Evolutionary conservation across 2,888 invertebrate species (phyloP), one percentile per base, ranked within the genome.

Genomic region (Sinhomidia bicolor): DNA sequence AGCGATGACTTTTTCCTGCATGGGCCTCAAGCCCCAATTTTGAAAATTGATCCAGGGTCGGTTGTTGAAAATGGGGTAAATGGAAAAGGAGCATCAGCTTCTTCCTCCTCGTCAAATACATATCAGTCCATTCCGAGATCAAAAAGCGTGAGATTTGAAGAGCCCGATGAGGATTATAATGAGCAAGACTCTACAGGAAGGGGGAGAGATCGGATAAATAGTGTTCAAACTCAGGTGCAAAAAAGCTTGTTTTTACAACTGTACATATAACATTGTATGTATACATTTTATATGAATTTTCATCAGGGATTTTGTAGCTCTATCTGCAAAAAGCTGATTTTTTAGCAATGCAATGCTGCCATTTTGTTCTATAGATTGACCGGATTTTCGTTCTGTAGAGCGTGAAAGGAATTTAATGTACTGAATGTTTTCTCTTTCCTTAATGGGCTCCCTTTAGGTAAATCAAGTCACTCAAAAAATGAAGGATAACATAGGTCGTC

Each of bases 131-230:
- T 91, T 71, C 90, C 91, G 7, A 84, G 88, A 80, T 90, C 91
- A n/a, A 92, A 91, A 89, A 91, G 90, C 71, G 91, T 92, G 57
- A 89, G 91, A 62, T 90, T 90, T 85, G 88, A 91, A 84, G 91
- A 90, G 20, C 88, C 87, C 4, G 90, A 89, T 9, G 89, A 88
- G 7, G 51, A 84, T 12, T 83, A 81, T 36, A 71, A 84, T 54
- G 79, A 57, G 7, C 71, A 76, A n/a, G 80, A 78, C 23, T 74
- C 54, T n/a, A n/a, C 17, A 6, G 29, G 60, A 60, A 60, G 71
- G 20, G 57, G 60, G 32, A 44, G 51, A 60, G 81, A 88, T 82
- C 51, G 74, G 29, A 60, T 76, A 23, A 88, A 76, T 20, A 81
- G 84, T 65, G 89, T 91, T 80, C 89, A 89, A 60, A 36, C 74